Evolutionary conservation across 2,888 invertebrate genomes (phyloP).

Genomic region (Aporophyla nigra): DNA sequence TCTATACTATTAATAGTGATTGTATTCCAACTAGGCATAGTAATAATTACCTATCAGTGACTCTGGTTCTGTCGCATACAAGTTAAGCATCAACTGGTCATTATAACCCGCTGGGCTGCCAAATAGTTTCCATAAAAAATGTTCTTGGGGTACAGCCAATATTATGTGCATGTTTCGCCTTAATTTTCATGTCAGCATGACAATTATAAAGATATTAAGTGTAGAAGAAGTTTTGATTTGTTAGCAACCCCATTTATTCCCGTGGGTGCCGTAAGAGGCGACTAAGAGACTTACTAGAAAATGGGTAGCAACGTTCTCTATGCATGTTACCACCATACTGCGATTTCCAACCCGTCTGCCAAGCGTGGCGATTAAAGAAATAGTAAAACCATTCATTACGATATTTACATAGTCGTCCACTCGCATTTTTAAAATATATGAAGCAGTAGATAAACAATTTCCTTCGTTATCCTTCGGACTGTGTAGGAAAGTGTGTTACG

Average conservation of each 20-base stretch:
- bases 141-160: constrained; percentile 57
- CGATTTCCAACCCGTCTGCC: too few relatives aligned
- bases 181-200: constrained; percentile 41
- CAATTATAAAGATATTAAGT: constrained; percentile 41
- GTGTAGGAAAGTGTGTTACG: too few relatives aligned
- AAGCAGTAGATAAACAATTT: too few relatives aligned
- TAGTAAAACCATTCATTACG: too few relatives aligned
- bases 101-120: constrained; percentile 57
- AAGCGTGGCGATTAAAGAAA: too few relatives aligned
- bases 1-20: neutral
- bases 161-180: constrained; percentile 35
- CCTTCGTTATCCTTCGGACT: too few relatives aligned
- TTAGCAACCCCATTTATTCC: neutral
- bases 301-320: too few relatives aligned
- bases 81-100: constrained; percentile 49
- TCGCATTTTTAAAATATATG: too few relatives aligned
- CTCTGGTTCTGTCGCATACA: constrained; percentile 10
- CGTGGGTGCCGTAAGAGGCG: too few relatives aligned
- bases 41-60: constrained; percentile 8
- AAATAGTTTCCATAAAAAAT: constrained; percentile 53
- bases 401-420: too few relatives aligned
- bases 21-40: constrained; percentile 17
- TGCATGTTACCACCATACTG: too few relatives aligned
- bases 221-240: constrained; percentile 2
- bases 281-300: too few relatives aligned